Base-by-base conservation (phyloP, 2,888 invertebrate species). In the Ferrisia virgata region DNA sequence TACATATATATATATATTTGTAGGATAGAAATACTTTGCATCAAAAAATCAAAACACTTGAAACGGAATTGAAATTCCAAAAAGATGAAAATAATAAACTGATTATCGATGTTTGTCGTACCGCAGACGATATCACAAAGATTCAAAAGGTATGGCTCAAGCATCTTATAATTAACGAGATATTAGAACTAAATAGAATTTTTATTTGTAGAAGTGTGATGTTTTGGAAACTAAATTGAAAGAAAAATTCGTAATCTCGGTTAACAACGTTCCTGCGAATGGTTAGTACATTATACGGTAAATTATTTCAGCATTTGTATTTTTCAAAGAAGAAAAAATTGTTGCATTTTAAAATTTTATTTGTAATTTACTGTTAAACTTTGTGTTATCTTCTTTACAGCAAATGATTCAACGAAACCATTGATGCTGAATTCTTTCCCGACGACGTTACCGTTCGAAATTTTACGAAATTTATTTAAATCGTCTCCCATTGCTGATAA, bases 391-490 rank as follows among this genome's bases (percentile, higher is more conserved):
- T n/a, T n/a, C n/a, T 86, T 13, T 79, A 28, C 31, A 82, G 76
- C 88, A 89, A 92, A n/a, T 40, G 94, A 94, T 86, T 94, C 94
- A 80, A 91, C 94, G 86, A 92, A 92, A 72, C 92, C 93, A 5
- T 90, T 93, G 0, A 89, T 94, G 18, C 93, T 94, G 0, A 90
- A 92, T 43, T 91, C 93, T 0, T 88, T 94, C 79, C 93, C n/a
- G n/a, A n/a, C 93, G 0, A 91, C 91, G 85, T 89, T 96, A 87
- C 95, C 96, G 25, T 96, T 96, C 90, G 92, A 93, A 88, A 94
- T 95, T 85, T 90, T 94, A 88, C 93, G 92, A 82, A 92, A 93
- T 82, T 89, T 96, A 86, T 92, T 96, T 87, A 95, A 96, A 88
- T 91, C 92, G 79, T 93, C 93, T 2, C 93, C 94, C 0, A 90